These are phyloP conservation scores for Meloidogyne floridensis DNA, from an alignment of 1,140 invertebrate species.

Conservation along the genomic window DNA sequence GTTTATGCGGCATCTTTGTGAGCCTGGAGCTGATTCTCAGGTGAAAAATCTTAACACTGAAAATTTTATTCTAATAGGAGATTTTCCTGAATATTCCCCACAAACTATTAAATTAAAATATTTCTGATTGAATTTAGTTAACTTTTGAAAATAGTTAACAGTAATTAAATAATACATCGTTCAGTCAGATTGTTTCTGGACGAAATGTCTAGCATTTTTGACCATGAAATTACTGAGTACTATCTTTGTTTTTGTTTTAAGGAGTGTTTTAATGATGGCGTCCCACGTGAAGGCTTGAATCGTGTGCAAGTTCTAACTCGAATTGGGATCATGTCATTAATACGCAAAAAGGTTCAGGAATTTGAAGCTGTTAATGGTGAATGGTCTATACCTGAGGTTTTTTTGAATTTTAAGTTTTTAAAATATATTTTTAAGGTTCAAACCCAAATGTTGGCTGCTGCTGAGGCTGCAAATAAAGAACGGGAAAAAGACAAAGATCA, in stretches of 20 bases:
- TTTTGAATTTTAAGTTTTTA: conserved; percentile 22
- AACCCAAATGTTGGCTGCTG: conserved; percentile 70
- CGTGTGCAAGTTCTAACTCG: conserved; percentile 95
- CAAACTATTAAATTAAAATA: no score
- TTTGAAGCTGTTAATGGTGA: conserved; percentile 97
- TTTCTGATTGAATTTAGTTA: no score
- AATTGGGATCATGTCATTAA: conserved; percentile 78
- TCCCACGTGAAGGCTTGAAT: conserved; percentile 94
- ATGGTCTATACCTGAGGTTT: conserved; percentile 84
- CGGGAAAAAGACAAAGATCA: not conserved
- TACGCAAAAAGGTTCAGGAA: conserved; percentile 91
- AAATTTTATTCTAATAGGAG: no score
- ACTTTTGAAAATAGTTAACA: no score
- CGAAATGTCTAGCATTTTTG: no score
- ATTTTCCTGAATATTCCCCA: no score
- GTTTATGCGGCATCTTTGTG: conserved; percentile 98
- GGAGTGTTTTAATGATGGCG: conserved; percentile 83
- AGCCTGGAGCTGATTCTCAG: conserved; percentile 94
- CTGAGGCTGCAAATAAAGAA: conserved; percentile 26
- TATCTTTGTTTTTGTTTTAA: not conserved
- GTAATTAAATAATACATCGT: no score
- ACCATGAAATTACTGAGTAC: no score
- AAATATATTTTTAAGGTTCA: not conserved
- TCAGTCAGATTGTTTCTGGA: no score
- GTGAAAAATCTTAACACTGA: conserved; percentile 64